These are phyloP conservation scores for Mormoops blainvillei DNA, from an alignment of 2,113 vertebrate genomes.

Conservation along the genomic window DNA sequence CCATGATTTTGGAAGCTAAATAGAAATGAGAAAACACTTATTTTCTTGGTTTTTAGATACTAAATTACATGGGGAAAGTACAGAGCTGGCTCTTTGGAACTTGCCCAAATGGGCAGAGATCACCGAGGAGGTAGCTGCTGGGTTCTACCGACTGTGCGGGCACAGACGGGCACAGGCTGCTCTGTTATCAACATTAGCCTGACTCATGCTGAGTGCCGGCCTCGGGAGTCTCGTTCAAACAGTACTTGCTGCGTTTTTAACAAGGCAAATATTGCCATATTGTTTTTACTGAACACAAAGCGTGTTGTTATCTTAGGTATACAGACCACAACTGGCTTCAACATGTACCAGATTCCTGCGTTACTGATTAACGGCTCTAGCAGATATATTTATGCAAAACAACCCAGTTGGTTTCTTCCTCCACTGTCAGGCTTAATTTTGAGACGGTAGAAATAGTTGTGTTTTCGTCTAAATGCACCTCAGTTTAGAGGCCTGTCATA, in stretches of 20 bases:
- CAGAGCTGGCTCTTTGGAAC: slow-evolving; percentile 18
- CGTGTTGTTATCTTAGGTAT: slow-evolving; percentile 77
- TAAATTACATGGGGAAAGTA: background rate
- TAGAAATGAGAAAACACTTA: background rate
- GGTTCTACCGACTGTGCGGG: background rate
- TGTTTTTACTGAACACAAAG: slow-evolving; percentile 53
- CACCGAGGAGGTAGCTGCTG: background rate
- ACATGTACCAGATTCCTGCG: slow-evolving; percentile 41
- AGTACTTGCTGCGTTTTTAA: slow-evolving; percentile 42
- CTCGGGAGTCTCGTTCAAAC: slow-evolving; percentile 63
- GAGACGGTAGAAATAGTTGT: slow-evolving; percentile 22
- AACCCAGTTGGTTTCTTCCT: slow-evolving; percentile 41
- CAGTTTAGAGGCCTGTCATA: background rate
- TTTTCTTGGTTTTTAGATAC: background rate
- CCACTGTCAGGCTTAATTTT: background rate
- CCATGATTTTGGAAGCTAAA: background rate
- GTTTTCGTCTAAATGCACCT: background rate
- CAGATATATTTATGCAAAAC: slow-evolving; percentile 54
- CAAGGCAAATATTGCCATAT: slow-evolving; percentile 73
- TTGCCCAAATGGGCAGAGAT: background rate
- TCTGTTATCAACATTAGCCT: slow-evolving; percentile 38
- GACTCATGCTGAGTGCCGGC: slow-evolving; percentile 51
- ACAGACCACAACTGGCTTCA: slow-evolving; percentile 71
- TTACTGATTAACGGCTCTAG: slow-evolving; percentile 78
- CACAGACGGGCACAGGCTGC: slow-evolving; percentile 53